A percentile compares a stretch with the other conserved stretches of the same genome.
Conservation (phyloP, 2,797 vertebrate species). For the Hypotaenidia philippensis region DNA sequence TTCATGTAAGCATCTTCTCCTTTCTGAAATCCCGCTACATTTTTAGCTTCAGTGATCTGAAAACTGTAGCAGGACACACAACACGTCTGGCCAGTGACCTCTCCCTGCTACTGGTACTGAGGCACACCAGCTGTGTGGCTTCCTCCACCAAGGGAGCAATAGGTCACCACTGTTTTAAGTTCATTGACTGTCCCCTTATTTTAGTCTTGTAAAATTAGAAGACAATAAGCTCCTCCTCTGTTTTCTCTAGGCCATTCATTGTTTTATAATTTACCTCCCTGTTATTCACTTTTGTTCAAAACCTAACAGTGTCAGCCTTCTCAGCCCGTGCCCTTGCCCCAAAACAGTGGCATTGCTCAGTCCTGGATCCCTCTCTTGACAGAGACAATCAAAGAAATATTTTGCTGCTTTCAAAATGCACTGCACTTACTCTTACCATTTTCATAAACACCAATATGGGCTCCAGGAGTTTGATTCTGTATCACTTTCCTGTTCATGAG, state of each 20-base stretch:
- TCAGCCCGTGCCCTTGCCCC: not conserved
- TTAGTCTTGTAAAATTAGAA: slow-evolving; percentile 30
- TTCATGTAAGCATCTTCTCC: not conserved
- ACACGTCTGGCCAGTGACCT: not conserved
- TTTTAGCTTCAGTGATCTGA: not conserved
- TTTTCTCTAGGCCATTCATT: slow-evolving; percentile 55
- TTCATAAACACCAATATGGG: slow-evolving; percentile 35
- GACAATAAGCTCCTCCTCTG: slow-evolving; percentile 31
- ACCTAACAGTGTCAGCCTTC: not conserved
- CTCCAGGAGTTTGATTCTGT: not conserved
- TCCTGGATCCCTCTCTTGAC: not conserved
- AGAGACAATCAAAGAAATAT: not conserved
- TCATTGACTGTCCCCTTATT: slow-evolving; percentile 43
- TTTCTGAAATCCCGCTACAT: not conserved
- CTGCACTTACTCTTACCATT: not conserved
- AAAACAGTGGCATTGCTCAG: not conserved
- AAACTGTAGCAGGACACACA: not conserved
- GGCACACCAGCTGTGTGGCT: slow-evolving; percentile 45
- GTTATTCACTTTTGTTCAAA: slow-evolving; percentile 18
- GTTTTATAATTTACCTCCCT: not conserved
- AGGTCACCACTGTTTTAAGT: slow-evolving; percentile 60
- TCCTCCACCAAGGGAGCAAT: slow-evolving; percentile 49
- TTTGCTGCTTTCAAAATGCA: not conserved
- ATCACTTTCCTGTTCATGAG: not conserved
- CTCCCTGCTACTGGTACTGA: not conserved